Base-by-base conservation (phyloP, 2,113 vertebrate species). In the Platichthys flesus region DNA sequence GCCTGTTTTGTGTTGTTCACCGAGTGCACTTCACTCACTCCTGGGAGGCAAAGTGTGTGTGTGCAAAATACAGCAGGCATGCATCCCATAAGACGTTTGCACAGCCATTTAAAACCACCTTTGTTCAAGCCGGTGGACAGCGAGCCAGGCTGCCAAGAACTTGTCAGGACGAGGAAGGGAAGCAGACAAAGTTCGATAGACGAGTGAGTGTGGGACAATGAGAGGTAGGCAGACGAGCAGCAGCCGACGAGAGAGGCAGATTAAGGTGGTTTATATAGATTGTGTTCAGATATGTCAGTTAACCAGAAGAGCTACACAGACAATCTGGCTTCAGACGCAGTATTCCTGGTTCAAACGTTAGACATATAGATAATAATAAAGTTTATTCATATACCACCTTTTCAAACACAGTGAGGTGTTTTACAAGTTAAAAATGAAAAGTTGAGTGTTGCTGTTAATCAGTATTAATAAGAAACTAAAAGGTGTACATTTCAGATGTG, bases 1-100 rank as follows among this genome's bases (percentile, higher is more conserved):
- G 85, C 74, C 67, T 74, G 74, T 79, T 87, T 85, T 76, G 78
- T 77, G 79, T 73, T 81, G 81, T 81, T 80, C 2, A 61, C 76
- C 35, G 7, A 88, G 84, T 78, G 90, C 90, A 89, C 87, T 92
- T 78, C 68, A 35, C 73, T 76, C 24, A 73, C 90, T 84, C 83
- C 82, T 74, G 89, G 90, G 88, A 91, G 81, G 73, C 71, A 47
- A 81, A 76, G 84, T 72, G 69, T 67, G 69, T 69, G 40, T 37
- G 35, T 37, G 35, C 9, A 73, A 75, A 83, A 79, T 47, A 81
- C 37, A 83, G 76, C 67, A 71, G 59, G n/a, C 63, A 59, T 54
- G 47, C 82, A 63, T 80, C 79, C 69, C 74, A 58, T 45, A 31
- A 75, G 73, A 67, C 72, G 74, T 74, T 51, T 49, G 69, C 52